Conservation (phyloP, 2,888 invertebrate genomes). For the Rhagonycha lutea region DNA sequence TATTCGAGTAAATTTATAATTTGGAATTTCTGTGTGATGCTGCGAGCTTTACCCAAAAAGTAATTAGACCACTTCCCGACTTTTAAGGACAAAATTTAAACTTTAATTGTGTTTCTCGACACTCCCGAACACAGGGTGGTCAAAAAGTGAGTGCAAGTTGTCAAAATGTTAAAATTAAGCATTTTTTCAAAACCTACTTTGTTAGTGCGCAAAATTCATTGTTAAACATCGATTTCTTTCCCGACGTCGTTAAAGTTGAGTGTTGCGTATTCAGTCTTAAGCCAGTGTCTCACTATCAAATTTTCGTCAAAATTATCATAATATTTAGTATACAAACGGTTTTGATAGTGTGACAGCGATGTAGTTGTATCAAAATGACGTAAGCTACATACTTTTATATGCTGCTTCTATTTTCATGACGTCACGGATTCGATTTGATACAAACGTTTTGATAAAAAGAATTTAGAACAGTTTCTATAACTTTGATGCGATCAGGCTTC, state of each 20-base stretch:
- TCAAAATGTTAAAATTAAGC: not conserved
- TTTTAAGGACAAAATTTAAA: not conserved
- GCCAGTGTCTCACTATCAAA: too few relatives aligned
- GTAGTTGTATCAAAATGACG: too few relatives aligned
- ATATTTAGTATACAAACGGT: too few relatives aligned
- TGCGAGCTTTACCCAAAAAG: not conserved
- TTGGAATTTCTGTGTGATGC: not conserved
- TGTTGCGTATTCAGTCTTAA: slow-evolving; percentile 67
- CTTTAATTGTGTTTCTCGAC: not conserved
- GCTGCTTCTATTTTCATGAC: too few relatives aligned
- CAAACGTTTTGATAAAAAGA: too few relatives aligned
- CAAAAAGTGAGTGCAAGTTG: not conserved
- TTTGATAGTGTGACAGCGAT: too few relatives aligned
- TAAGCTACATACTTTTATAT: too few relatives aligned
- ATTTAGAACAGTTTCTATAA: too few relatives aligned
- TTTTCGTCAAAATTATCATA: too few relatives aligned
- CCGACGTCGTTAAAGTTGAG: slow-evolving; percentile 70
- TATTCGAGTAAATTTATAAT: not conserved
- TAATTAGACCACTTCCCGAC: not conserved
- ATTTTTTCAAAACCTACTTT: slow-evolving; percentile 30
- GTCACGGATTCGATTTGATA: too few relatives aligned
- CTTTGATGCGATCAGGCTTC: too few relatives aligned
- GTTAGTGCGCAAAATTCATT: slow-evolving; percentile 43
- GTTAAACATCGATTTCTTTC: slow-evolving; percentile 70
- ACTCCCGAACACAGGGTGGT: not conserved